phyloP scores from a whole-genome alignment of 30 jellyfish, hydroid and myxozoan species.

The Sanderia malayensis region DNA sequence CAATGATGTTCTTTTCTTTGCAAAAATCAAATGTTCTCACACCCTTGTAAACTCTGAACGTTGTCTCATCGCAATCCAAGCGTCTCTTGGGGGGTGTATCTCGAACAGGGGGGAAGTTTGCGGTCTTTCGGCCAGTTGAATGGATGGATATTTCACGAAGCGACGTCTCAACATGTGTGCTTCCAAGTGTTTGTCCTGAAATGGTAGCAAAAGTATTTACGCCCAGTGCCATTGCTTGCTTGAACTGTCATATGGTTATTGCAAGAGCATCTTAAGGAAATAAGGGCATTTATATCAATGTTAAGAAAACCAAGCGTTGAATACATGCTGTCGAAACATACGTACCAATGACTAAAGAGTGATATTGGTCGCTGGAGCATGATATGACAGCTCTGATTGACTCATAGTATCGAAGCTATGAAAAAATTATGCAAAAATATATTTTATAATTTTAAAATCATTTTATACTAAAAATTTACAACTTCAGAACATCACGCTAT shows the following conservation, averaged over 20 bases:
- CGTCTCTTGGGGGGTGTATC: conserved; percentile 64
- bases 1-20: conserved; percentile 80
- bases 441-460: background rate
- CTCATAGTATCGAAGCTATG: conserved; percentile 81
- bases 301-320: no score
- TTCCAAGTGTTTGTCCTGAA: conserved; percentile 81
- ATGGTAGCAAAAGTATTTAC: no score
- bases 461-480: background rate
- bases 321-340: no score
- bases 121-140: conserved; percentile 39
- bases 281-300: no score
- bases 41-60: conserved; percentile 81
- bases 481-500: no score
- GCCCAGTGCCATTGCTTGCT: no score
- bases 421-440: conserved; percentile 2
- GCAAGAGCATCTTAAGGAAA: no score
- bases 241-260: no score
- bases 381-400: conserved; percentile 86
- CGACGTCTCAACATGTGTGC: conserved; percentile 75
- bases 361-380: conserved; percentile 77
- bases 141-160: conserved; percentile 55
- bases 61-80: conserved; percentile 83
- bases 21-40: conserved; percentile 88
- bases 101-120: conserved; percentile 46
- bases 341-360: conserved; percentile 91